phyloP scores from a whole-genome alignment of 2,888 invertebrate species.

The Subacronicta megacephala region DNA sequence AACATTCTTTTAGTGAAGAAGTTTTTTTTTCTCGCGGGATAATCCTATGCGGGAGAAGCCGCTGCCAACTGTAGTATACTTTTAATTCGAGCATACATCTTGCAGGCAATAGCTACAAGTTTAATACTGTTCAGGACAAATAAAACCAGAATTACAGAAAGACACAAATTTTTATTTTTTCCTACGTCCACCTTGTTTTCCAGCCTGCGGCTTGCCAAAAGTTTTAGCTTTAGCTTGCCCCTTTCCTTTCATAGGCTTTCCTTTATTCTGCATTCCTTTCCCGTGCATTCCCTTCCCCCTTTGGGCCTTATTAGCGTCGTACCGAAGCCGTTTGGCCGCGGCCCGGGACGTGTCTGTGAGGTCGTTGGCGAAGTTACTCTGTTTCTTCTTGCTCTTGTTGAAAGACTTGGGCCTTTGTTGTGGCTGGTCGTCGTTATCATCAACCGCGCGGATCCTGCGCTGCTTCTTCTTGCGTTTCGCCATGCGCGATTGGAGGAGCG shows the following conservation, averaged over 20 bases:
- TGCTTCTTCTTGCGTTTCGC: constrained; percentile 94
- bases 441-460: constrained; percentile 91
- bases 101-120: too few relatives aligned
- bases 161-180: constrained; percentile 71
- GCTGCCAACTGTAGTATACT: too few relatives aligned
- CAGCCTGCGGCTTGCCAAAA: constrained; percentile 81
- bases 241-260: constrained; percentile 49
- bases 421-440: constrained; percentile 80
- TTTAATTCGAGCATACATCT: too few relatives aligned
- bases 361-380: constrained; percentile 94
- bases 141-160: constrained; percentile 37
- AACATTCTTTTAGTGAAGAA: too few relatives aligned
- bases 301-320: constrained; percentile 89
- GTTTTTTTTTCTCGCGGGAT: too few relatives aligned
- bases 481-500: constrained; percentile 94
- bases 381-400: constrained; percentile 84
- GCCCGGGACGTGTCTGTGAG: constrained; percentile 94
- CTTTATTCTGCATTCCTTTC: constrained; percentile 57
- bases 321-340: constrained; percentile 93
- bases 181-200: constrained; percentile 63
- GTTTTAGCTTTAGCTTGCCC: constrained; percentile 64
- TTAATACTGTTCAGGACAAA: not conserved
- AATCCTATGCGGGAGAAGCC: too few relatives aligned
- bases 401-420: constrained; percentile 47
- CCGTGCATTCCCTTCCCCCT: constrained; percentile 68